Conservation (phyloP, 1,140 invertebrate genomes). For the Temnothorax longispinosus region DNA sequence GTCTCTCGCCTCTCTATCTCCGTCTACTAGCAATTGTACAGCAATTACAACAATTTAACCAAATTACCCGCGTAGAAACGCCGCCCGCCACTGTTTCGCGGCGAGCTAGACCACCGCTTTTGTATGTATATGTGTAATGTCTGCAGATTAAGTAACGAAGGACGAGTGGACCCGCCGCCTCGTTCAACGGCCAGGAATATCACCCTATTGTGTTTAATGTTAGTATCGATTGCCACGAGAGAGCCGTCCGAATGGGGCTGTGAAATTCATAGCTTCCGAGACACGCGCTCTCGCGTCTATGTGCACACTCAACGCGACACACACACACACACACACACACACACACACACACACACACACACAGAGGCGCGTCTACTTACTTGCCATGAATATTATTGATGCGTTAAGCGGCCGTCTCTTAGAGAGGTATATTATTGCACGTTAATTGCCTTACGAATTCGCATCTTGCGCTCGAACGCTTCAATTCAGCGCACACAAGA, state of each 20-base stretch:
- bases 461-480: constrained; percentile 54
- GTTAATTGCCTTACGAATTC: constrained; percentile 69
- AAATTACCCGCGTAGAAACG: constrained; percentile 62
- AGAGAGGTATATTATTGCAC: constrained; percentile 69
- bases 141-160: constrained; percentile 61
- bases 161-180: not conserved
- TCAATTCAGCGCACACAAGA: constrained; percentile 46
- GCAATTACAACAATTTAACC: constrained; percentile 72
- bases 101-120: constrained; percentile 28
- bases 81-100: constrained; percentile 44
- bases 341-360: not conserved
- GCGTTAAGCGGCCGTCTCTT: constrained; percentile 64
- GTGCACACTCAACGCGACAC: not conserved
- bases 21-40: constrained; percentile 53
- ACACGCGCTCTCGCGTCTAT: constrained; percentile 1
- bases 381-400: constrained; percentile 72
- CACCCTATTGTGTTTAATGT: constrained; percentile 59
- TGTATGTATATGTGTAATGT: constrained; percentile 8
- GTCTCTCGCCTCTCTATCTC: constrained; percentile 5
- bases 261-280: constrained; percentile 60
- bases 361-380: constrained; percentile 42
- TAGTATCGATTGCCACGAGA: constrained; percentile 58
- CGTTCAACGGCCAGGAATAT: constrained; percentile 40
- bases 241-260: constrained; percentile 51
- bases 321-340: not conserved